Conservation (phyloP, 35 echinoderm and acorn worm genomes). For the Stichopus chloronotus region DNA sequence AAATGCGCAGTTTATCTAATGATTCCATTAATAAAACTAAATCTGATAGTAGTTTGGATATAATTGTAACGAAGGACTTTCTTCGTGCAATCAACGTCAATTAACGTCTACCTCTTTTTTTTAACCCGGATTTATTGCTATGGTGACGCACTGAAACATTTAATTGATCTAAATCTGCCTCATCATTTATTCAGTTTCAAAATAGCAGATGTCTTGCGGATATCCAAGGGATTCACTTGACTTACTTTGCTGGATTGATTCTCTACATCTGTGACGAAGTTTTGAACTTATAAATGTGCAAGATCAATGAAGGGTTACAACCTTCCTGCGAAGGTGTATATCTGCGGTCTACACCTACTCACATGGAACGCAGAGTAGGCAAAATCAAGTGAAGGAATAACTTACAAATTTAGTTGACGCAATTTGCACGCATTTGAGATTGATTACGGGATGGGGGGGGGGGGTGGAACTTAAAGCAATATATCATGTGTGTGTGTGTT, state of each 20-base stretch:
- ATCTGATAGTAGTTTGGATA: background rate
- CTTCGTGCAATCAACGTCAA: background rate
- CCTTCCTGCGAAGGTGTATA: background rate
- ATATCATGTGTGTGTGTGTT: background rate
- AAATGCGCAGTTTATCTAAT: background rate
- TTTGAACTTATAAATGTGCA: background rate
- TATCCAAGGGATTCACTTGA: background rate
- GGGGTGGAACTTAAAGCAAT: background rate
- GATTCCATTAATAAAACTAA: background rate
- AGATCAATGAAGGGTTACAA: background rate
- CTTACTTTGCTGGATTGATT: background rate
- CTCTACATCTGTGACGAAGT: background rate
- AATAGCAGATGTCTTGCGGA: background rate
- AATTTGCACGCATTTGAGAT: too few relatives aligned
- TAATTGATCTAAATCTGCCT: background rate
- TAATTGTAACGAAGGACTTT: background rate
- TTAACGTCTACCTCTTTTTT: background rate
- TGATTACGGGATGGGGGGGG: background rate
- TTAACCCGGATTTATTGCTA: background rate
- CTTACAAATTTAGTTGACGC: too few relatives aligned
- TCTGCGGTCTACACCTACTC: background rate
- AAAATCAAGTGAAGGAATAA: background rate
- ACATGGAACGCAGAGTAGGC: background rate
- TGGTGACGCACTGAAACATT: background rate
- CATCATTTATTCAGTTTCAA: background rate